phyloP scores from a whole-genome alignment of 2,888 invertebrate genomes.

The Boloria euphrosyne region DNA sequence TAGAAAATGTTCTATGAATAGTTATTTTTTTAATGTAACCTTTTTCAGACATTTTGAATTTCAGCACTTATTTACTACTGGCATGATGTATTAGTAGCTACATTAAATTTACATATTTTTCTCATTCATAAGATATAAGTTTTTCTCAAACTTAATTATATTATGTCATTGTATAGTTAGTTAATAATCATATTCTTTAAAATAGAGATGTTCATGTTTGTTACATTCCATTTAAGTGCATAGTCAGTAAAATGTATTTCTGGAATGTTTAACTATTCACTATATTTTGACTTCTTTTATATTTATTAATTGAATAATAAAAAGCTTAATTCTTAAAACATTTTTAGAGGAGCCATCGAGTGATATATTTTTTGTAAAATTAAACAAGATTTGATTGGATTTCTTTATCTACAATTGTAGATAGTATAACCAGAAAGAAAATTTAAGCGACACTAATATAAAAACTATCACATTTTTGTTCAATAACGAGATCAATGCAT shows the following conservation, averaged over 20 bases:
- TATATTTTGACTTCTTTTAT: background rate
- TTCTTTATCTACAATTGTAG: too few relatives aligned
- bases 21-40: constrained; percentile 2
- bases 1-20: too few relatives aligned
- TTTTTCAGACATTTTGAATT: background rate
- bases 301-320: background rate
- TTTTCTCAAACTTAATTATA: background rate
- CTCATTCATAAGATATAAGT: background rate
- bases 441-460: too few relatives aligned
- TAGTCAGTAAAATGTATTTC: constrained; percentile 28
- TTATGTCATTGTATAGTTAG: constrained; percentile 11
- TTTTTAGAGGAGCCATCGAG: too few relatives aligned
- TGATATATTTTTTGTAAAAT: too few relatives aligned
- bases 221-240: constrained; percentile 27
- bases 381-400: too few relatives aligned
- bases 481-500: too few relatives aligned
- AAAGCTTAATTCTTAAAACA: too few relatives aligned
- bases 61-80: background rate
- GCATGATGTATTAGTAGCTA: constrained; percentile 17
- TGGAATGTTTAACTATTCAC: constrained; percentile 18
- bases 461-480: too few relatives aligned
- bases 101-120: constrained; percentile 4
- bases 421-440: too few relatives aligned
- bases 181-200: constrained; percentile 14
- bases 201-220: constrained; percentile 12